Conservation (phyloP, 1,140 invertebrate species). For the Lordiphosa collinella region DNA sequence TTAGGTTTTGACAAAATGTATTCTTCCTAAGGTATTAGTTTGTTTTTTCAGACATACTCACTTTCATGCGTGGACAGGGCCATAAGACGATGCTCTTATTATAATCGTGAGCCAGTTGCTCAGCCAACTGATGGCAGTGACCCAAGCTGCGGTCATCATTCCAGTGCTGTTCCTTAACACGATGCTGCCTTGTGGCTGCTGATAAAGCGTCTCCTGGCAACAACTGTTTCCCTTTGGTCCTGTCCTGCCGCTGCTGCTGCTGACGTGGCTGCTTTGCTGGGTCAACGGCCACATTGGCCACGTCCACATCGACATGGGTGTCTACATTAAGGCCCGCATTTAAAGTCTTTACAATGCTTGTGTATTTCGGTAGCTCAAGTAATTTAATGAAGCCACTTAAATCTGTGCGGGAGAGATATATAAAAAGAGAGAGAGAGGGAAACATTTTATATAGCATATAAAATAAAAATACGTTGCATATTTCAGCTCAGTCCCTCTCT, state of each 20-base stretch:
- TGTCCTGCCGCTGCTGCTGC: conserved; percentile 40
- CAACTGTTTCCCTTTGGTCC: conserved; percentile 38
- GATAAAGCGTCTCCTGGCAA: conserved; percentile 37
- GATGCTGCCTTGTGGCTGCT: conserved; percentile 17
- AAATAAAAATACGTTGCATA: conserved; percentile 52
- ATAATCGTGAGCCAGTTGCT: conserved; percentile 65
- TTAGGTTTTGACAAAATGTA: no score
- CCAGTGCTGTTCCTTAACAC: conserved; percentile 14
- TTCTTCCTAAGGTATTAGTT: no score
- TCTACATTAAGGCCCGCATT: conserved; percentile 75
- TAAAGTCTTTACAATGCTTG: conserved; percentile 76
- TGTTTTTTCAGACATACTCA: conserved; percentile 49
- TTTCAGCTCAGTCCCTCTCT: conserved; percentile 33
- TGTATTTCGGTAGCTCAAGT: conserved; percentile 75
- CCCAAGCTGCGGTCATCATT: conserved; percentile 50
- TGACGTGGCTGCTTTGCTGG: conserved; percentile 49
- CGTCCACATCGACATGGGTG: conserved; percentile 41
- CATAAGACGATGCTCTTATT: conserved; percentile 75
- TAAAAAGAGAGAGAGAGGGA: conserved; percentile 31
- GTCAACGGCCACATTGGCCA: conserved; percentile 40
- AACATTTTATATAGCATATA: conserved; percentile 64
- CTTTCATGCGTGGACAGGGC: conserved; percentile 78
- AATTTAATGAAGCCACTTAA: conserved; percentile 79
- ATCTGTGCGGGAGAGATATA: conserved; percentile 45
- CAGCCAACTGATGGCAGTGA: conserved; percentile 67